Conservation (phyloP, 2,888 invertebrate genomes). For the Oasisia sp. region DNA sequence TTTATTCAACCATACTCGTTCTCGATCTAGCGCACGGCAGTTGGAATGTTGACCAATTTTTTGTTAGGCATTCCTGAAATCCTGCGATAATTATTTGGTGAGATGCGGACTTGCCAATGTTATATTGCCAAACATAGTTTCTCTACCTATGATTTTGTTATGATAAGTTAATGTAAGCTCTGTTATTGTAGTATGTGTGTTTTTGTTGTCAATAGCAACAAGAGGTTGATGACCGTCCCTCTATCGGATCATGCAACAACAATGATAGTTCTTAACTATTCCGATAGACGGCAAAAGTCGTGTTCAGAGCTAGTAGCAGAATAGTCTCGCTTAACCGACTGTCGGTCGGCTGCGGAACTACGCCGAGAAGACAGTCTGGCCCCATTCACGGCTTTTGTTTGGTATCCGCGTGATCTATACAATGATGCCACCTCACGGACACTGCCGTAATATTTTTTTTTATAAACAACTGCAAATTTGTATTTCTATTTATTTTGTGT, state of each 20-base stretch:
- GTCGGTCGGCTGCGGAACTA: too few relatives aligned
- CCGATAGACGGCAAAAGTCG: not conserved
- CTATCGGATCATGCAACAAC: not conserved
- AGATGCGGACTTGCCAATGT: not conserved
- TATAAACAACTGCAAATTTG: too few relatives aligned
- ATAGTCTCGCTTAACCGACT: too few relatives aligned
- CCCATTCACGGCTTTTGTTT: too few relatives aligned
- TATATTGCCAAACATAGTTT: not conserved
- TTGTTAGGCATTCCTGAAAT: not conserved
- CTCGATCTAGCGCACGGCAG: not conserved
- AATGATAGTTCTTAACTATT: not conserved
- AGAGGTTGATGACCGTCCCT: not conserved
- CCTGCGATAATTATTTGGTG: not conserved
- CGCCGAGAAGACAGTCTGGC: too few relatives aligned
- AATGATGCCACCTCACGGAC: too few relatives aligned
- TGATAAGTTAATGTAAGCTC: conserved; percentile 2
- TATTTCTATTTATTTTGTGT: too few relatives aligned
- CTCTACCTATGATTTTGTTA: not conserved
- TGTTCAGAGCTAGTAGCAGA: not conserved
- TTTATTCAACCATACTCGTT: not conserved
- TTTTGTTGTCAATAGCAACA: not conserved
- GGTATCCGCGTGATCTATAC: too few relatives aligned
- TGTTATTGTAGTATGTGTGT: not conserved
- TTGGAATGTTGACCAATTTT: not conserved
- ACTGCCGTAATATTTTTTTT: too few relatives aligned